phyloP scores from a whole-genome alignment of 2,888 invertebrate species.

The Melieria crassipennis region DNA sequence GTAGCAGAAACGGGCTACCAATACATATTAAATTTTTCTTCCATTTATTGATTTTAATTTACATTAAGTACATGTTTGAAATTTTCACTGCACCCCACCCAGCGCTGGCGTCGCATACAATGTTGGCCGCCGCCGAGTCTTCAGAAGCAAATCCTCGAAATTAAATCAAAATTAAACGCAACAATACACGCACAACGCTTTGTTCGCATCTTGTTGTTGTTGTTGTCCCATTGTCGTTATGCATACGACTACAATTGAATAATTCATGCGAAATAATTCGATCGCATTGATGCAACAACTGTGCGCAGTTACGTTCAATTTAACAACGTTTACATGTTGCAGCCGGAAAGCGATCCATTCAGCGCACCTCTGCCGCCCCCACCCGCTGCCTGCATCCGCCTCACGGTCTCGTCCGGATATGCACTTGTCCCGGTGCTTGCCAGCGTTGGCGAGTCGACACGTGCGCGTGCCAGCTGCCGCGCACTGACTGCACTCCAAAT shows the following conservation, averaged over 20 bases:
- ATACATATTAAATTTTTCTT: too few relatives aligned
- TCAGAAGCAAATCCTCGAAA: neutral
- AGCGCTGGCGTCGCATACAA: neutral
- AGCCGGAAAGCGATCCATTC: conserved; percentile 18
- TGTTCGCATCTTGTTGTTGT: neutral
- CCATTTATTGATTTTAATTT: too few relatives aligned
- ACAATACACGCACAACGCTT: neutral
- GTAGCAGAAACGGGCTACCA: too few relatives aligned
- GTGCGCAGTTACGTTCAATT: conserved; percentile 25
- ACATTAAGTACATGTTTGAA: too few relatives aligned
- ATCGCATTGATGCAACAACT: conserved; percentile 23
- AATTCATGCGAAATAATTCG: conserved; percentile 27
- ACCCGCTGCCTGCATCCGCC: neutral
- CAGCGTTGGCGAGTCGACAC: conserved; percentile 2
- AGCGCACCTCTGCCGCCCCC: neutral
- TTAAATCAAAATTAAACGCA: conserved; percentile 1
- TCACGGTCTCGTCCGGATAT: neutral
- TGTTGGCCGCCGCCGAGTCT: neutral
- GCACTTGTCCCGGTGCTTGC: neutral
- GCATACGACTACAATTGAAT: conserved; percentile 14
- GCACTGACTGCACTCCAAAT: neutral
- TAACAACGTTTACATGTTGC: conserved; percentile 23
- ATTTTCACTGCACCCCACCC: too few relatives aligned
- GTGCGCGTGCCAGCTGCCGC: neutral
- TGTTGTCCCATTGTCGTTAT: neutral